phyloP scores from a whole-genome alignment of 2,888 invertebrate genomes.

The Antheraea assamensis region DNA sequence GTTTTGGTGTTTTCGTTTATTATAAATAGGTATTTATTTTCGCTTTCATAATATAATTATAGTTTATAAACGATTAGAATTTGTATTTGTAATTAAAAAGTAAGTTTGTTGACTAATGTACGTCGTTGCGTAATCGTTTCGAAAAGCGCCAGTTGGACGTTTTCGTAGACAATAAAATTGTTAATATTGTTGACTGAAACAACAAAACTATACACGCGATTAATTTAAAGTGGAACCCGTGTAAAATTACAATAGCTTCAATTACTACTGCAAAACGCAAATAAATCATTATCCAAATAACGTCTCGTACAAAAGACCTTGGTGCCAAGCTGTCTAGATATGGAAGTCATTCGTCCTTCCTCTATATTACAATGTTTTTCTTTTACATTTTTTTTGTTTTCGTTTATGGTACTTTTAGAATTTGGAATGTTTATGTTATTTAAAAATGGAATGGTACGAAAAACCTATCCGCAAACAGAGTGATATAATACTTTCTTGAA shows the following conservation, averaged over 20 bases:
- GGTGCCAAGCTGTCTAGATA: conserved; percentile 8
- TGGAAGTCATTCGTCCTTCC: conserved; percentile 3
- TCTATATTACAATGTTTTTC: background rate
- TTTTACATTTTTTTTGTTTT: background rate
- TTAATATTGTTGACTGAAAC: background rate
- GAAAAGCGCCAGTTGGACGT: background rate
- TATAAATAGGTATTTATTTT: too few species aligned
- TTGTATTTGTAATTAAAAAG: background rate
- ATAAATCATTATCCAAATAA: conserved; percentile 9
- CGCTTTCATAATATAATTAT: background rate
- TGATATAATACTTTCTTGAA: too few species aligned
- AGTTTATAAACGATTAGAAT: background rate
- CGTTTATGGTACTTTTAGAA: too few species aligned
- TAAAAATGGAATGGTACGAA: too few species aligned
- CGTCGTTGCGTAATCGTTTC: background rate
- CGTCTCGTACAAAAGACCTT: background rate
- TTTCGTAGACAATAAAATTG: background rate
- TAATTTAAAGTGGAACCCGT: background rate
- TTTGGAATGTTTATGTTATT: too few species aligned
- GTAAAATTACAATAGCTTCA: conserved; percentile 9
- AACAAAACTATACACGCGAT: background rate
- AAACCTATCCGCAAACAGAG: too few species aligned
- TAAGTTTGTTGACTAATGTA: background rate
- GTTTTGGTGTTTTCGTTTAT: too few species aligned
- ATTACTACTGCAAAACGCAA: background rate